Evolutionary conservation across 2,113 vertebrate species (phyloP).

Genomic region (Amblyornis subalaris): DNA sequence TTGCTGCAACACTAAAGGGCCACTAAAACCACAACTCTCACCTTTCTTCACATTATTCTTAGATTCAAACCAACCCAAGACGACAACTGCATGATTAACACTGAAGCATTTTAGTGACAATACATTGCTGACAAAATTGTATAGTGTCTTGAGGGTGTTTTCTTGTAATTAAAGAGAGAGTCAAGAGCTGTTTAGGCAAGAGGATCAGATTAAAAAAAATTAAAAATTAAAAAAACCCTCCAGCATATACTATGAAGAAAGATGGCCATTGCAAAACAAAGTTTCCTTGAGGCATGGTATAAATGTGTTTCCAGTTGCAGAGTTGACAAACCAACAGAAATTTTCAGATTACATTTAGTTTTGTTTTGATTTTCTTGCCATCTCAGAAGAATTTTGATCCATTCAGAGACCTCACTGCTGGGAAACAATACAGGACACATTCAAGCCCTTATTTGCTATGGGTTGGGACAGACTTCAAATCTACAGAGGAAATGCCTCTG

Average conservation of each 20-base stretch:
- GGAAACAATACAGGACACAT: neutral
- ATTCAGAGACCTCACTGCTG: neutral
- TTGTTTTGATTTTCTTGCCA: neutral
- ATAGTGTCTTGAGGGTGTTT: neutral
- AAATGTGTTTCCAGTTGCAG: neutral
- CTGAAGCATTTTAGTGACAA: neutral
- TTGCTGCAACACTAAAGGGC: neutral
- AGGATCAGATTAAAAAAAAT: neutral
- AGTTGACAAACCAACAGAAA: neutral
- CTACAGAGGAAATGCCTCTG: neutral
- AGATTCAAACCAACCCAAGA: neutral
- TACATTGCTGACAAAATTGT: neutral
- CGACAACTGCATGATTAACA: neutral
- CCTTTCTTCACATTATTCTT: conserved; percentile 22
- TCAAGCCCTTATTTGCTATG: neutral
- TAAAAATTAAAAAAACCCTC: neutral
- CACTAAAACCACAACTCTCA: neutral
- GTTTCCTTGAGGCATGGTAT: neutral
- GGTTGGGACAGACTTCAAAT: neutral
- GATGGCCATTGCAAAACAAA: neutral
- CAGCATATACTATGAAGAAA: neutral
- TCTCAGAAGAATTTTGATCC: neutral
- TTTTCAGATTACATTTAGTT: neutral
- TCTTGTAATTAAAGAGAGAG: conserved; percentile 23
- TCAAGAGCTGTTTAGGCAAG: neutral